These are phyloP conservation scores for Oreohelix idahoensis DNA, from an alignment of 1,140 invertebrate species.

Conservation along the genomic window DNA sequence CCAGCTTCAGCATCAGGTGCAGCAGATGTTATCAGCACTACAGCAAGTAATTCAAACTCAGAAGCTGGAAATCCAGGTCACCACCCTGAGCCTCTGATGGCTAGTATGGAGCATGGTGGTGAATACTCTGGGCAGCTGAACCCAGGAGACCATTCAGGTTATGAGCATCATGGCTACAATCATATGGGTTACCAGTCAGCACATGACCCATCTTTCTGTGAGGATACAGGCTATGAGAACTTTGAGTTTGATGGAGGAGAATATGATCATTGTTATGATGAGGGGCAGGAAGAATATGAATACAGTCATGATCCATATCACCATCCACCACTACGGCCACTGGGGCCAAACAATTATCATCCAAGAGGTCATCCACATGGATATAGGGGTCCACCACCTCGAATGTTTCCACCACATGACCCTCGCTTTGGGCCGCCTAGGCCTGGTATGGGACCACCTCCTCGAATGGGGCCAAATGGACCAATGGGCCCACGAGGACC, in stretches of 20 bases:
- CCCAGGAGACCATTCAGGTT: slow-evolving; percentile 9
- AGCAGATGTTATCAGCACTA: not conserved
- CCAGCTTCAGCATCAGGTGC: not conserved
- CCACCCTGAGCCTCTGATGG: slow-evolving; percentile 24
- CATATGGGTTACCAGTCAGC: slow-evolving; percentile 28
- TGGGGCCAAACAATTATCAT: slow-evolving; percentile 15
- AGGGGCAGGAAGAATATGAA: slow-evolving; percentile 31
- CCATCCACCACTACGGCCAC: slow-evolving; percentile 36
- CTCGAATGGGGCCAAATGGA: slow-evolving; percentile 38
- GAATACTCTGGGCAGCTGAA: not conserved
- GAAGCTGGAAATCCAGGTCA: not conserved
- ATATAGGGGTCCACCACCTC: slow-evolving; percentile 40
- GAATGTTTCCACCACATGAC: slow-evolving; percentile 45
- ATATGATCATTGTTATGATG: slow-evolving; percentile 39
- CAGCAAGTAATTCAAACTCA: slow-evolving; percentile 13
- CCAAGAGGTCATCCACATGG: slow-evolving; percentile 30
- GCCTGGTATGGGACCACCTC: slow-evolving; percentile 36
- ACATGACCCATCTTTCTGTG: slow-evolving; percentile 38
- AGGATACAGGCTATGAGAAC: slow-evolving; percentile 38
- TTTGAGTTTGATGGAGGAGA: slow-evolving; percentile 41
- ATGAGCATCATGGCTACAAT: slow-evolving; percentile 23
- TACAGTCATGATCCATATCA: slow-evolving; percentile 37
- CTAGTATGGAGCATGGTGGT: not conserved
- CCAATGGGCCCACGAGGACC: slow-evolving; percentile 44
- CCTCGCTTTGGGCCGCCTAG: slow-evolving; percentile 35